Percentiles rank a stretch among this genome's conserved stretches.
phyloP scores from a whole-genome alignment of 2,113 vertebrate species.

The Otus sunia region DNA sequence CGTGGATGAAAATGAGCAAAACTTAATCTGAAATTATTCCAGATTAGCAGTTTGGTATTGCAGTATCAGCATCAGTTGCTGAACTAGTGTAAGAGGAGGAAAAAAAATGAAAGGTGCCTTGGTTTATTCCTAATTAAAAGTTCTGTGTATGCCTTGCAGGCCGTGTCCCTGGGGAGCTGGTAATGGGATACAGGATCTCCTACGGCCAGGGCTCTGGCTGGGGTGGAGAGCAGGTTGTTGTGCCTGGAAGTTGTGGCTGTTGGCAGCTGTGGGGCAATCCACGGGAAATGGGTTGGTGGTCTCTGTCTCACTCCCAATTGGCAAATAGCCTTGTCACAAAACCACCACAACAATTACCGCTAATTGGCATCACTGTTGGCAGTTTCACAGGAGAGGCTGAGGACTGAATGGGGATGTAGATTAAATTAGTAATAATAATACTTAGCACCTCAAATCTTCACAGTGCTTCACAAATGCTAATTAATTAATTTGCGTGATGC shows the following conservation, averaged over 20 bases:
- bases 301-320: constrained; percentile 8
- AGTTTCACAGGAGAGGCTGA: constrained; percentile 40
- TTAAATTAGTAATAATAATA: constrained; percentile 63
- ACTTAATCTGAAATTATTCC: background rate
- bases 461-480: constrained; percentile 17
- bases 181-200: background rate
- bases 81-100: background rate
- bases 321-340: constrained; percentile 40
- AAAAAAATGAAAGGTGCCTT: background rate
- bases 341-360: constrained; percentile 10
- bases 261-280: constrained; percentile 35
- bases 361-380: constrained; percentile 58
- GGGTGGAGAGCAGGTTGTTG: background rate
- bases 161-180: background rate
- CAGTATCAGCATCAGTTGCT: background rate
- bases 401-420: constrained; percentile 8
- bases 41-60: background rate
- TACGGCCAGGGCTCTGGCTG: background rate
- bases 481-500: background rate
- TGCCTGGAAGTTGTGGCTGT: constrained; percentile 14
- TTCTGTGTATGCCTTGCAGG: background rate
- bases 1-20: background rate
- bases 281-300: constrained; percentile 19
- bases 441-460: constrained; percentile 44
- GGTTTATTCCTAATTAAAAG: constrained; percentile 32